Conservation (phyloP, 2,113 vertebrate species). For the Probosciger aterrimus region DNA sequence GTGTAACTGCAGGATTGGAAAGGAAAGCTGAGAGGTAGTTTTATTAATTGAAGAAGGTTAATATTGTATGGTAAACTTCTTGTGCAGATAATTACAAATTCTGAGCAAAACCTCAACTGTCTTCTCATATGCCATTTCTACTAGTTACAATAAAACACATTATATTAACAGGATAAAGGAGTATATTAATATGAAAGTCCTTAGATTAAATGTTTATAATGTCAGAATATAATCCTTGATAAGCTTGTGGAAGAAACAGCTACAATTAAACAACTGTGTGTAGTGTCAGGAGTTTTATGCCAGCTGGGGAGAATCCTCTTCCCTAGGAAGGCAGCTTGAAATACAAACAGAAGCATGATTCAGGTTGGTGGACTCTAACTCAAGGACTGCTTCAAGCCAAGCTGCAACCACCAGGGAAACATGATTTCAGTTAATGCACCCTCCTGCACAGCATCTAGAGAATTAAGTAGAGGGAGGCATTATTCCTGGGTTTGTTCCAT, state of each 20-base stretch:
- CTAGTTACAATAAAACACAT: not conserved
- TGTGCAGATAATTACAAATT: not conserved
- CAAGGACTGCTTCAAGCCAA: not conserved
- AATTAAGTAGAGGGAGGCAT: not conserved
- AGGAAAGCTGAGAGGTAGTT: not conserved
- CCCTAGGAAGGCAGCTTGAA: not conserved
- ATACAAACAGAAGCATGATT: not conserved
- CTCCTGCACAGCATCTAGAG: not conserved
- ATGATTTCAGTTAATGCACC: not conserved
- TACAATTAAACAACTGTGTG: not conserved
- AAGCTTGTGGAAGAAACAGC: not conserved
- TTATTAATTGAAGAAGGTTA: not conserved
- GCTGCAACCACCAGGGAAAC: not conserved
- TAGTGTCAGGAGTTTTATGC: not conserved
- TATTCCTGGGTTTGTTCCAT: not conserved
- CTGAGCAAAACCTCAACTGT: not conserved
- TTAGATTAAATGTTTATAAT: not conserved
- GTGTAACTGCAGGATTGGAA: not conserved
- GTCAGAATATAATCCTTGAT: not conserved
- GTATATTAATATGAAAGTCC: not conserved
- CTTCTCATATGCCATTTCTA: not conserved
- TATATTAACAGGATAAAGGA: not conserved
- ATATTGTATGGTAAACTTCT: not conserved
- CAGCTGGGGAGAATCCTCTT: not conserved
- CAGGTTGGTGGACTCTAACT: not conserved